These are phyloP conservation scores for Rhopalosiphum maidis DNA, from an alignment of 1,140 invertebrate genomes.

Conservation along the genomic window DNA sequence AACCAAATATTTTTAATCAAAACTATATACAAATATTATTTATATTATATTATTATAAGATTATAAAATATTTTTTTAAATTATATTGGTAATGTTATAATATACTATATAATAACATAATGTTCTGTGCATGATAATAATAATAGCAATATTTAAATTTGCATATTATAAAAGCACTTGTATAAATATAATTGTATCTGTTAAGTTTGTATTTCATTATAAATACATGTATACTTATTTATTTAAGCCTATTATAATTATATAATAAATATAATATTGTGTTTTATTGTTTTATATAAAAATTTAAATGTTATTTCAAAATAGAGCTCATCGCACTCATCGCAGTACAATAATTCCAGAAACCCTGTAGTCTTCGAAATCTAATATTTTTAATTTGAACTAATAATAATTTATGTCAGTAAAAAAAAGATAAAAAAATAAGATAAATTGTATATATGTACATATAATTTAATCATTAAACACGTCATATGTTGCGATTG, in stretches of 20 bases:
- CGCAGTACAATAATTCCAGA: not conserved
- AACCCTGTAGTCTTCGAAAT: not conserved
- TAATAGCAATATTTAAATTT: constrained; percentile 17
- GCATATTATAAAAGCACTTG: constrained; percentile 18
- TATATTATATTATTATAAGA: too few relatives aligned
- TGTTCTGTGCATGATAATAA: not conserved
- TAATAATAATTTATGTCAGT: not conserved
- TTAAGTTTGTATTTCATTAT: not conserved
- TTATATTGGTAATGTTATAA: not conserved
- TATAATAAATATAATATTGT: not conserved
- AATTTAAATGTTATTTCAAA: not conserved
- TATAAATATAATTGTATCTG: not conserved
- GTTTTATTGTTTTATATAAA: too few relatives aligned
- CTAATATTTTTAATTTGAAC: not conserved
- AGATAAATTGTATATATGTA: not conserved
- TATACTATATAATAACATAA: not conserved
- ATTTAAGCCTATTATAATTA: too few relatives aligned
- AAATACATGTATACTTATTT: not conserved
- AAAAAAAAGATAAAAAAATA: not conserved
- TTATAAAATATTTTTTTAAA: not conserved
- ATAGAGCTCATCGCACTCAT: not conserved
- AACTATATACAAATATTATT: not conserved
- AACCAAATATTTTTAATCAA: not conserved
- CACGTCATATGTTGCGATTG: not conserved
- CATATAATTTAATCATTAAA: not conserved